Evolutionary conservation across 2,888 invertebrate species (phyloP), one percentile per base, ranked within the genome.

Genomic region (Noctua pronuba): DNA sequence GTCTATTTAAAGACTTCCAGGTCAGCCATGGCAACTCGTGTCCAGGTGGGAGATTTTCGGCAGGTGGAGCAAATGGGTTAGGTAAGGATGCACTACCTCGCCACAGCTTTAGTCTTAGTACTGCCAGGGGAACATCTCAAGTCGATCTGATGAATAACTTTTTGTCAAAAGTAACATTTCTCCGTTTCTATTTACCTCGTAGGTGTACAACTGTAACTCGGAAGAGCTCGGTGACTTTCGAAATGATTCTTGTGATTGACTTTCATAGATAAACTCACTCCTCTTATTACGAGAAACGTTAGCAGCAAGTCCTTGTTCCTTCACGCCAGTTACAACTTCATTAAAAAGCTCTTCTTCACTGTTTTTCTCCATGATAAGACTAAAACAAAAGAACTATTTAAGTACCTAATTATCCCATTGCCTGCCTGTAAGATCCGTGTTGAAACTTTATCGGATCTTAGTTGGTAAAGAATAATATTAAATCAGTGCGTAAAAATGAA

Each of bases 291-390:
- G 73, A 73, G 1, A 65, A 13, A 73, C 73, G 52, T 65, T 65
- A 28, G 41, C 72, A 44, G 72, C 35, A 5, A 72, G 62, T 64
- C 70, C 60, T 71, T 71, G 70, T 60, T 71, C 70, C 70, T 71
- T 60, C 31, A 71, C 60, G 60, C 44, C 70, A 1, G 60, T 60
- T 60, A 60, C 44, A 71, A 71, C 70, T 1, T 60, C 44, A 71
- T 71, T 71, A 60, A 71, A 60, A 71, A 71, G 70, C 70, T 60
- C 70, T 71, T 71, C 60, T 44, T 71, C 70, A 71, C 60, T 71
- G 70, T 71, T 44, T 71, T 44, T 28, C 70, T 60, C 70, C 60
- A 60, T 60, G 70, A 71, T 71, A 71, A 71, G 44, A 60, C 70
- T 71, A 71, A 60, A 71, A 71, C 11, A 71, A 71, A 31, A 60